phyloP scores from a whole-genome alignment of 2,797 vertebrate genomes.

The Botia kubotai region DNA sequence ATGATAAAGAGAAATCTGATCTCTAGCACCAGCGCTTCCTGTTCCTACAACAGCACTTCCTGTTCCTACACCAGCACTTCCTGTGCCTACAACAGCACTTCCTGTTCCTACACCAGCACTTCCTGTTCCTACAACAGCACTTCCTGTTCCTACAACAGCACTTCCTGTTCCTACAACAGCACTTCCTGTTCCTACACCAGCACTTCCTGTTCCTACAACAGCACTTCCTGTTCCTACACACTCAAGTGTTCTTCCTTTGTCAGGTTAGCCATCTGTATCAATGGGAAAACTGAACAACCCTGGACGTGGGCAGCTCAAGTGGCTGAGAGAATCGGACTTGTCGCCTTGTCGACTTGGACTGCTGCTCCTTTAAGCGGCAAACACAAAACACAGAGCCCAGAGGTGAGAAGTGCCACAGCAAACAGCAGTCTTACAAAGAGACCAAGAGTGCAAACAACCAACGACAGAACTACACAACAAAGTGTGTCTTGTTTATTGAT shows the following conservation, averaged over 20 bases:
- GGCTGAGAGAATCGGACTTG: constrained; percentile 85
- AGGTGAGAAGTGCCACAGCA: constrained; percentile 38
- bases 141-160: no score
- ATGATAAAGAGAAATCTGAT: no score
- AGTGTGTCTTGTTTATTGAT: no score
- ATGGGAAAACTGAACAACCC: constrained; percentile 79
- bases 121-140: background rate
- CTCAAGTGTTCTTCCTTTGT: constrained; percentile 78
- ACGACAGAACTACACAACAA: background rate
- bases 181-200: constrained; percentile 14
- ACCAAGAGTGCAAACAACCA: constrained; percentile 53
- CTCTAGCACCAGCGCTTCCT: background rate
- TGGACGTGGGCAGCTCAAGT: constrained; percentile 82
- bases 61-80: constrained; percentile 8
- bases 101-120: constrained; percentile 15
- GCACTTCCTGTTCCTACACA: constrained; percentile 23
- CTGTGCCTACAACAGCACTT: background rate
- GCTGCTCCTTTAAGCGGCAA: constrained; percentile 78
- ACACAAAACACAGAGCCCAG: constrained; percentile 67
- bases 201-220: background rate
- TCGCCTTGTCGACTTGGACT: constrained; percentile 80
- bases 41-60: background rate
- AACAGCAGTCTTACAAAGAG: constrained; percentile 38
- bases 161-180: background rate
- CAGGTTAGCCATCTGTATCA: constrained; percentile 82